Evolutionary conservation across 2,888 invertebrate species (phyloP).

Genomic region (Andrena bicolor): DNA sequence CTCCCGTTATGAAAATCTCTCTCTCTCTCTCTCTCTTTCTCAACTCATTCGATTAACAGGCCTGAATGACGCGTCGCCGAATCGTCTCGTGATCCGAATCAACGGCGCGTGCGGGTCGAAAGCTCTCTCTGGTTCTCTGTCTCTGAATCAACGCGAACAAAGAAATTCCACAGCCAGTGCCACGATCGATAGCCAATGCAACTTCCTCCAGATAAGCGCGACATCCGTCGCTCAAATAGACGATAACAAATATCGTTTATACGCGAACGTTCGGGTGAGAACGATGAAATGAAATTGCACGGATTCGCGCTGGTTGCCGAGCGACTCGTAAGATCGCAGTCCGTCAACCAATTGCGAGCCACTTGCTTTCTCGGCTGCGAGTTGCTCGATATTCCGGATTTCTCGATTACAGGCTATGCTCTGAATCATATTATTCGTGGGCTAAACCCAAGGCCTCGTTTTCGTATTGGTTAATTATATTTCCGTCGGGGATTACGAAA

Average conservation of each 20-base stretch:
- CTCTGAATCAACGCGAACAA: slow-evolving; percentile 28
- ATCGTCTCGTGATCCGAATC: slow-evolving; percentile 15
- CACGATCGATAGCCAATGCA: not conserved
- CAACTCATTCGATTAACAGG: slow-evolving; percentile 28
- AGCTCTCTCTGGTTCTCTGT: not conserved
- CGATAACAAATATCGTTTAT: not conserved
- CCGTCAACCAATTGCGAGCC: slow-evolving; percentile 2
- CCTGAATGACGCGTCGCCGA: slow-evolving; percentile 29
- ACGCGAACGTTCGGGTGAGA: not conserved
- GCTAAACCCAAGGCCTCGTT: not conserved
- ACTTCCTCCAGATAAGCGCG: not conserved
- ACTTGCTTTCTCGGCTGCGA: slow-evolving; percentile 25
- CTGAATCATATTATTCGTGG: not conserved
- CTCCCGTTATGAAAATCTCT: slow-evolving; percentile 20
- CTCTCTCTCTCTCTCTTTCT: not conserved
- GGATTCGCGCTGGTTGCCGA: not conserved
- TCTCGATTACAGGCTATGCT: slow-evolving; percentile 34
- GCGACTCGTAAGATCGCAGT: not conserved
- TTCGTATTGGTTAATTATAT: not conserved
- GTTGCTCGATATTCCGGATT: slow-evolving; percentile 36
- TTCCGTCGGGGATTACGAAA: not conserved
- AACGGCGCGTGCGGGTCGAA: slow-evolving; percentile 18
- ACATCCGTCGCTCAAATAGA: not conserved
- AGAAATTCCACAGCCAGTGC: slow-evolving; percentile 5
- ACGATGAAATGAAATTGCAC: not conserved